phyloP scores from a whole-genome alignment of 2,797 vertebrate genomes.

The Phyllotis vaccarum region DNA sequence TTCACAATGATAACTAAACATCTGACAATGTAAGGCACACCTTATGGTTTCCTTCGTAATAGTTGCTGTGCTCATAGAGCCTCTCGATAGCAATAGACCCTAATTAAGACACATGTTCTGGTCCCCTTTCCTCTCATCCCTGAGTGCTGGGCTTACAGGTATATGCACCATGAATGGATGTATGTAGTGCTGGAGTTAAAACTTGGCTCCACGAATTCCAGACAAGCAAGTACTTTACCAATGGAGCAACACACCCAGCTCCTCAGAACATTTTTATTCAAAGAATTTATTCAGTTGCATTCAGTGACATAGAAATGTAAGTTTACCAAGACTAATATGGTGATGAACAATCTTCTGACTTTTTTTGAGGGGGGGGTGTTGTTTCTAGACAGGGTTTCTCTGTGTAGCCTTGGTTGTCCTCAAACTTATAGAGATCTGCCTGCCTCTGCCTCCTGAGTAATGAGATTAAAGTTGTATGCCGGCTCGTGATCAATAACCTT shows the following conservation, averaged over 20 bases:
- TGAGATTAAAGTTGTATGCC: background rate
- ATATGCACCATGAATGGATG: background rate
- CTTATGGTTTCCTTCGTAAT: background rate
- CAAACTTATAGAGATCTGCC: background rate
- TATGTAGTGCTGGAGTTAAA: background rate
- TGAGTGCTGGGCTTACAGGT: background rate
- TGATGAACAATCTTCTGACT: background rate
- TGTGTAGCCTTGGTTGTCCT: background rate
- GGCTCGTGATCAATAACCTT: background rate
- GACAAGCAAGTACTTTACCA: background rate
- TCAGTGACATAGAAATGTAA: background rate
- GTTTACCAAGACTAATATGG: background rate
- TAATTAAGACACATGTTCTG: background rate
- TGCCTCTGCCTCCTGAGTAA: background rate
- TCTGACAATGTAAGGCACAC: background rate
- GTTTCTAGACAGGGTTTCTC: background rate
- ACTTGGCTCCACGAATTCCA: background rate
- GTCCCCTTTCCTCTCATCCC: too few species aligned
- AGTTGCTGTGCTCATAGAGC: background rate
- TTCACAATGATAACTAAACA: background rate
- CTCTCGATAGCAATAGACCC: background rate
- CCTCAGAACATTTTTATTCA: slow-evolving; percentile 16
- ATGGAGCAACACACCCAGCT: background rate
- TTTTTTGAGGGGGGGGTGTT: background rate
- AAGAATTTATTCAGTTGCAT: background rate